phyloP scores from a whole-genome alignment of 2,888 invertebrate species.

The Athalia cordata region DNA sequence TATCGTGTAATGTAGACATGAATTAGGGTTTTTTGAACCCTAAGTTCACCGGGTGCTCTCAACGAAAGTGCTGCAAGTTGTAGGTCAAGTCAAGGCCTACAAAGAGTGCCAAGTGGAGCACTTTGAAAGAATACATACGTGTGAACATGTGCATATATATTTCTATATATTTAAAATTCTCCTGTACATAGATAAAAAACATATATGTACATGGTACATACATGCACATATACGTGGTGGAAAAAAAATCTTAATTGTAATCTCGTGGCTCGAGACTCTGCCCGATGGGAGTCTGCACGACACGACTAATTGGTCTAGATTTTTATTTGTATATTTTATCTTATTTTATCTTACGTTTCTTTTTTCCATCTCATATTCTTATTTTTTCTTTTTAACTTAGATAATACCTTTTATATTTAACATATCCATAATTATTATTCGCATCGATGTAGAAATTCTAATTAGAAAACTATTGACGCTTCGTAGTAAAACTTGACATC shows the following conservation, averaged over 20 bases:
- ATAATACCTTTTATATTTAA: conserved; percentile 7
- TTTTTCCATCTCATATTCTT: too few species aligned
- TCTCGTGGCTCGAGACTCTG: conserved; percentile 51
- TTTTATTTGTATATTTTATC: background rate
- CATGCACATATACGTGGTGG: conserved; percentile 5
- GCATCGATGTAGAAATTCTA: conserved; percentile 40
- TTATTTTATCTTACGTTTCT: too few species aligned
- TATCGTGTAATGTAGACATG: background rate
- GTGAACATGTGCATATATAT: background rate
- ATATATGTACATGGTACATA: background rate
- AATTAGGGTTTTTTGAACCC: conserved; percentile 23
- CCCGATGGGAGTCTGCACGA: conserved; percentile 31
- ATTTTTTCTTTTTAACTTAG: background rate
- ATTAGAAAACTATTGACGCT: conserved; percentile 13
- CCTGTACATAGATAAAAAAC: background rate
- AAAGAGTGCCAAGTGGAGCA: conserved; percentile 37
- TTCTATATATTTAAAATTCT: background rate
- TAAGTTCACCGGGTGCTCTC: conserved; percentile 27
- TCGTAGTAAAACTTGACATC: background rate
- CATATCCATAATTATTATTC: conserved; percentile 9
- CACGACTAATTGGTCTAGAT: conserved; percentile 38
- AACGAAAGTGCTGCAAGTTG: conserved; percentile 31
- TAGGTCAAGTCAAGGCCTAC: conserved; percentile 40
- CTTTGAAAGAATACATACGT: conserved; percentile 22
- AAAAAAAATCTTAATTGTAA: conserved; percentile 65